Evolutionary conservation across 2,113 vertebrate genomes (phyloP), one percentile per base, ranked within the genome.

Genomic region (Leiothrix lutea): DNA sequence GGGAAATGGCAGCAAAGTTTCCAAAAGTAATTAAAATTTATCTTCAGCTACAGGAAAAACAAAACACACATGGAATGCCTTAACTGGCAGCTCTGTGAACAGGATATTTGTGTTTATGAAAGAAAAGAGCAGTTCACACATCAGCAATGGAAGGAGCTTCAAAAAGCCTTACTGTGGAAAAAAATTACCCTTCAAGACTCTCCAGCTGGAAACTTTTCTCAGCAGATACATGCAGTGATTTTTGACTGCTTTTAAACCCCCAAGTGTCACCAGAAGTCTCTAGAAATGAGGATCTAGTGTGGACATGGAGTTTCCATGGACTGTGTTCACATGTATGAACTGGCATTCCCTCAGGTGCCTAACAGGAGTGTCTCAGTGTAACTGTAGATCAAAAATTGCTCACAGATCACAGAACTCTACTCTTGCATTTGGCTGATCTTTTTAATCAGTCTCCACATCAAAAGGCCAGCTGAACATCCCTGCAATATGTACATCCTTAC

Each of bases 11-110:
- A 81, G 53, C 0, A 1, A 88, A 54, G 25, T 60, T 71, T 91
- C 29, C 47, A 77, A 71, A 71, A 53, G 88, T 78, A 94, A 84
- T 80, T 83, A 84, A 89, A 84, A 94, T 67, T 91, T 89, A 78
- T 81, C 48, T 84, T 81, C 80, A 93, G 23, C 45, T 80, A 35
- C 62, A 62, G 50, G 64, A 77, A 83, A 88, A 89, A 25, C 14
- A 73, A 91, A 86, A 10, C 18, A 38, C 26, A 33, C 13, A 15
- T 3, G 12, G 21, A 89, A 78, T 48, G 35, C 22, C 26, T 47
- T 94, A 78, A 84, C 33, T 87, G 90, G 60, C 65, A 89, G 29
- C 0, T 2, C 19, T 56, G 61, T 25, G 38, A 89, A 47, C 19
- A 38, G 70, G 62, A 54, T 62, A 24, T 70, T 92, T 84, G 20